A percentile compares a stretch with the other conserved stretches of the same genome.
phyloP scores from a whole-genome alignment of 1,140 invertebrate species.

The Penaeus indicus region DNA sequence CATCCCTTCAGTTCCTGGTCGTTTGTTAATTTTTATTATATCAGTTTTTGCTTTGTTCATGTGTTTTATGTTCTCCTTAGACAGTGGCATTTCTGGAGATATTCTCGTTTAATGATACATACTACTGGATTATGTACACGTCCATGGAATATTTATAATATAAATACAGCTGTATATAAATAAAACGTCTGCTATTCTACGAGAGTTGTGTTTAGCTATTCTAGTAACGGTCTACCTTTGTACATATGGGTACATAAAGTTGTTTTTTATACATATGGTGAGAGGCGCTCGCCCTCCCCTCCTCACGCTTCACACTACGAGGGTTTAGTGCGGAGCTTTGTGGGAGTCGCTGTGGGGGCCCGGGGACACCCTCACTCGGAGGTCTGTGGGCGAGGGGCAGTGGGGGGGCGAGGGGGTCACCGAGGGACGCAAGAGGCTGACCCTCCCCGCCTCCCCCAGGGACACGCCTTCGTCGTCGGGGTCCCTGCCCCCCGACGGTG shows the following conservation, averaged over 20 bases:
- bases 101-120: too few species aligned
- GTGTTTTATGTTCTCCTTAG: too few species aligned
- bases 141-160: slow-evolving; percentile 19
- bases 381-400: slow-evolving; percentile 50
- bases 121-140: too few species aligned
- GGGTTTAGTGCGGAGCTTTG: slow-evolving; percentile 38
- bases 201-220: slow-evolving; percentile 11
- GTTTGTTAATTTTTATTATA: too few species aligned
- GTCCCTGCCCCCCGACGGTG: slow-evolving; percentile 19
- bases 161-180: slow-evolving; percentile 44
- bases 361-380: slow-evolving; percentile 49
- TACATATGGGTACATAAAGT: slow-evolving; percentile 15
- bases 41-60: too few species aligned
- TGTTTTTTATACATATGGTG: not conserved
- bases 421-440: slow-evolving; percentile 13
- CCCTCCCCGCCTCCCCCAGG: slow-evolving; percentile 25
- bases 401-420: slow-evolving; percentile 43
- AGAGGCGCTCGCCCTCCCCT: not conserved
- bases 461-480: slow-evolving; percentile 23
- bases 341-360: slow-evolving; percentile 33
- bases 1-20: too few species aligned
- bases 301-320: not conserved
- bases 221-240: slow-evolving; percentile 15
- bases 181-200: not conserved
- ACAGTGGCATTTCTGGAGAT: too few species aligned